Conservation (phyloP, 2,888 invertebrate species). For the Phyllotreta cruciferae region DNA sequence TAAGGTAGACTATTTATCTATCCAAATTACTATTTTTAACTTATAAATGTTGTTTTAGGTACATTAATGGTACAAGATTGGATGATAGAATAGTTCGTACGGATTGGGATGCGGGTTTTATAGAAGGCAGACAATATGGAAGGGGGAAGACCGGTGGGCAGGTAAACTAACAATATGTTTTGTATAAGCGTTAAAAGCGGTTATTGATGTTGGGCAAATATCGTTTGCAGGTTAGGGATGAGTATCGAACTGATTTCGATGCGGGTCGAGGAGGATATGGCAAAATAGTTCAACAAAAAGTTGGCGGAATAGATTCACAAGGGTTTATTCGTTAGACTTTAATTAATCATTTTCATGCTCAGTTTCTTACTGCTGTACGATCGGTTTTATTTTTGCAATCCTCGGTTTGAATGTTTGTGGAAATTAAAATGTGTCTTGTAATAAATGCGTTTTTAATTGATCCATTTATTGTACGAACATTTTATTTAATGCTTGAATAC, state of each 20-base stretch:
- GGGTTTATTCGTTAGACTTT: no score
- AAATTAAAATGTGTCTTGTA: no score
- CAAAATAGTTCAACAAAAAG: conserved; percentile 87
- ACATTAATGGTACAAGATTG: conserved; percentile 93
- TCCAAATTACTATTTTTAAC: no score
- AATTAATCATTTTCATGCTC: no score
- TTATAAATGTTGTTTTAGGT: conserved; percentile 64
- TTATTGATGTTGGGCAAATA: neutral
- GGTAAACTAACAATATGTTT: conserved; percentile 63
- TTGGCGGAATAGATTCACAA: conserved; percentile 56
- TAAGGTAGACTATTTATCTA: conserved; percentile 64
- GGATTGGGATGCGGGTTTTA: conserved; percentile 99
- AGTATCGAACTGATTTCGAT: conserved; percentile 97
- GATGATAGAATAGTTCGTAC: conserved; percentile 97
- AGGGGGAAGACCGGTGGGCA: conserved; percentile 98
- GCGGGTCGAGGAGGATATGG: conserved; percentile 97
- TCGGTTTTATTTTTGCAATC: no score
- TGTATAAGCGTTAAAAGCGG: neutral
- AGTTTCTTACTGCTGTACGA: no score
- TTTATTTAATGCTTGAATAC: neutral
- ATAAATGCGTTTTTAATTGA: no score
- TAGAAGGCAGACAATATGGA: conserved; percentile 97
- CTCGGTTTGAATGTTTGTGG: no score
- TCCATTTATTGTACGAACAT: neutral
- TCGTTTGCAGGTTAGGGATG: conserved; percentile 83